Evolutionary conservation across 64 coral and sea anemone species (phyloP).

Genomic region (Cladopsammia gracilis): DNA sequence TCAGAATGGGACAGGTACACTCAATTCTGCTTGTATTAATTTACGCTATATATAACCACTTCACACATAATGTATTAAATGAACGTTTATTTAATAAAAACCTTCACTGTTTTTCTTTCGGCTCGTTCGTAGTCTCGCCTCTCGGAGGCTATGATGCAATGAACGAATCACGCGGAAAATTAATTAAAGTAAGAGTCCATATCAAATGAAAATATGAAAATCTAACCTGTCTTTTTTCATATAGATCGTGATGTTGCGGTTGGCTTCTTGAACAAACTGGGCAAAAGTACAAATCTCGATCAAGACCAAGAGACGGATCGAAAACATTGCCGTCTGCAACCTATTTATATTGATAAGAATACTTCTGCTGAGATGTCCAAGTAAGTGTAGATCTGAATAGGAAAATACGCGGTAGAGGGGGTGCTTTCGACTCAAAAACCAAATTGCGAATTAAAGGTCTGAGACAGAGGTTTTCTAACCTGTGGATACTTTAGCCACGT

Average conservation of each 20-base stretch:
- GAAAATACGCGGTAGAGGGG: too few species aligned
- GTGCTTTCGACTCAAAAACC: too few species aligned
- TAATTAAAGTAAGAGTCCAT: not conserved
- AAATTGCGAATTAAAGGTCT: too few species aligned
- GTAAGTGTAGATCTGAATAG: not conserved
- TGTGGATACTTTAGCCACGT: too few species aligned
- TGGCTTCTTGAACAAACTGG: constrained; percentile 33
- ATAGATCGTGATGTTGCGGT: constrained; percentile 60
- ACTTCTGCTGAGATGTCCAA: not conserved
- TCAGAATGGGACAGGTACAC: constrained; percentile 51
- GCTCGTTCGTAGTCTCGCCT: too few species aligned
- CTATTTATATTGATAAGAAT: not conserved
- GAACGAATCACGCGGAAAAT: too few species aligned
- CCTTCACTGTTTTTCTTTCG: not conserved
- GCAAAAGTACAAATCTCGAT: not conserved
- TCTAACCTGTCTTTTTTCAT: not conserved
- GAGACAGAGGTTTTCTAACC: too few species aligned
- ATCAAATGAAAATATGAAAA: not conserved
- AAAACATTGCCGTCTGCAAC: constrained; percentile 3
- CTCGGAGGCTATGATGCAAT: not conserved
- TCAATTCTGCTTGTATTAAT: not conserved
- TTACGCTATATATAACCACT: not conserved
- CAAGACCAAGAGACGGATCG: not conserved
- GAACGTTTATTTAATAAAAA: not conserved
- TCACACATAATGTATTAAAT: not conserved